Percentiles rank a stretch among this genome's conserved stretches.
Conservation (phyloP, 2,113 vertebrate species). For the Numida meleagris region DNA sequence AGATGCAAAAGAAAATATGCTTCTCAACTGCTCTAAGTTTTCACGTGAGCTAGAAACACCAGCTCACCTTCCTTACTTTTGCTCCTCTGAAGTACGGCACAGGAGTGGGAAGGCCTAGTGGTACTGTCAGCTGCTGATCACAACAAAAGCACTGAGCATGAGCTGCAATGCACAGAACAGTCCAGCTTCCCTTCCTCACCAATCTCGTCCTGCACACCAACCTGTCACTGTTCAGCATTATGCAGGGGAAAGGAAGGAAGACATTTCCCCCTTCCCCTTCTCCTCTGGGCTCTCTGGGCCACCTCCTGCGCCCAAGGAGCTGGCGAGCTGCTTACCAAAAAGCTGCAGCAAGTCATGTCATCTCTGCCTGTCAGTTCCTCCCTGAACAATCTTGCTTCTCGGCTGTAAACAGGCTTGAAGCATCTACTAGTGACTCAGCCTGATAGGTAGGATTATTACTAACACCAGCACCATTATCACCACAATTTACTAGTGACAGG, state of each 20-base stretch:
- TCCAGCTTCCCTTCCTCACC: not conserved
- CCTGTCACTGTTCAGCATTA: not conserved
- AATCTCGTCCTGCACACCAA: not conserved
- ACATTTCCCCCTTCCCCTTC: not conserved
- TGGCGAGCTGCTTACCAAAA: not conserved
- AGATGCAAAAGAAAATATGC: not conserved
- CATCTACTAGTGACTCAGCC: constrained; percentile 68
- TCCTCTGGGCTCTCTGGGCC: not conserved
- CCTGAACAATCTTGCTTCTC: constrained; percentile 55
- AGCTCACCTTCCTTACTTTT: not conserved
- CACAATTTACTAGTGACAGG: constrained; percentile 50
- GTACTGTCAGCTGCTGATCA: not conserved
- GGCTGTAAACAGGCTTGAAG: constrained; percentile 54
- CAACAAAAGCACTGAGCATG: not conserved
- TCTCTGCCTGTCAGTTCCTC: constrained; percentile 46
- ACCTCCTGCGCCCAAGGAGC: not conserved
- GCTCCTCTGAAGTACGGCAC: not conserved
- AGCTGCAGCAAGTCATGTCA: constrained; percentile 12
- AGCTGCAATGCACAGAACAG: not conserved
- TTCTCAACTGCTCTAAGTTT: not conserved
- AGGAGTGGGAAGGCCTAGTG: not conserved
- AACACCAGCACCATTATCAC: not conserved
- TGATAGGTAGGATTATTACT: constrained; percentile 57
- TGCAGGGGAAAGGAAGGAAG: not conserved
- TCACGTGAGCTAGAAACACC: not conserved